Base-by-base conservation (phyloP, 2,113 vertebrate species). In the Podarcis muralis region DNA sequence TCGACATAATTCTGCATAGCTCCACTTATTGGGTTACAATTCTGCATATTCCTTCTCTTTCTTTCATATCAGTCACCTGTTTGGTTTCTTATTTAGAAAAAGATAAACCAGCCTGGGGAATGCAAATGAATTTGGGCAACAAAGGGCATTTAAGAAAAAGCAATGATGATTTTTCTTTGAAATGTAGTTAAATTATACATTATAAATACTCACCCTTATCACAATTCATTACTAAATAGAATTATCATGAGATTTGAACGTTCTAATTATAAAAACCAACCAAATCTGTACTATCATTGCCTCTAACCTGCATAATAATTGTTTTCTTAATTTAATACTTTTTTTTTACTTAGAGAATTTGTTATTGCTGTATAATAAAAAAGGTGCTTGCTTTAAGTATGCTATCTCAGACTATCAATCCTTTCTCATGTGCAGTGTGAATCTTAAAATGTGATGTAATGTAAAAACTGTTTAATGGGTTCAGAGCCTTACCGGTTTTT, bases 191-290 rank as follows among this genome's bases (percentile, higher is more conserved):
- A 87, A 89, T 88, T 32, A 35, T 89, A 65, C 30, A 75, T 66
- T 89, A 43, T 77, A 72, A 79, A 88, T 84, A 40, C 13, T 87
- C 12, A 40, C 53, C 6, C 30, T 76, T 87, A 85, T 78, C 27
- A 78, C 87, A 87, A 74, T 87, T 92, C 22, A 81, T 90, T 62
- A 92, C 82, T 85, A 90, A 94, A 85, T 8, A 87, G 27, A 91
- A 91, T 89, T 91, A 79, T 88, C 7, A 88, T 81, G 37, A 92
- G 6, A 88, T 92, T 87, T 76, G 30, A 69, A 43, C 18, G 27
- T 90, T 89, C 48, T 87, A 92, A 87, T 85, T 91, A 81, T 88
- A 88, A 85, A 91, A 88, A 82, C 25, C 4, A 81, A 53, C 35
- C 6, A 78, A 23, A 91, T 88, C 2, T 77, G 0, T 35, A 77